Percentiles rank a stretch among this genome's conserved stretches.
Conservation (phyloP, 1,140 invertebrate genomes). For the Scylla paramamosain region DNA sequence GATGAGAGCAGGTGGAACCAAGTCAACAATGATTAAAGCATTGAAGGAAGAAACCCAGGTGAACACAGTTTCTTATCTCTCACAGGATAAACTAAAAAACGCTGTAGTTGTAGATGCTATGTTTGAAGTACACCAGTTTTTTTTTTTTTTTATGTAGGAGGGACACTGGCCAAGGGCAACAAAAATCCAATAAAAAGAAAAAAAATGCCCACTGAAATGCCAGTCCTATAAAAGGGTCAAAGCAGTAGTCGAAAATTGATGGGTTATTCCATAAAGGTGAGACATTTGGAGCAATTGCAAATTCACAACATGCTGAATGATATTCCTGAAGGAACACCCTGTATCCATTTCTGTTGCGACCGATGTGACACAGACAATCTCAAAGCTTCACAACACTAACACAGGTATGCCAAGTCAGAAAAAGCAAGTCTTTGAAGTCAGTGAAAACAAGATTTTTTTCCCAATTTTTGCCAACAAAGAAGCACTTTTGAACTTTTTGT, state of each 20-base stretch:
- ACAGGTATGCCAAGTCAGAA: not conserved
- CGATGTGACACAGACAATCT: not conserved
- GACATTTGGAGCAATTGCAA: constrained; percentile 16
- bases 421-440: constrained; percentile 28
- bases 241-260: no score
- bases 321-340: not conserved
- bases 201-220: no score
- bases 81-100: not conserved
- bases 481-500: not conserved
- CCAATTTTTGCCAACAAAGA: constrained; percentile 25
- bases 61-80: not conserved
- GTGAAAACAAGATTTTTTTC: constrained; percentile 10
- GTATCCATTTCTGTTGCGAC: not conserved
- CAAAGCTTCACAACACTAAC: not conserved
- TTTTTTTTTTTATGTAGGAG: no score
- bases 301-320: not conserved
- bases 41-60: constrained; percentile 4
- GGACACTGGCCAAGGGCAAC: no score
- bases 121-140: not conserved
- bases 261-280: constrained; percentile 37
- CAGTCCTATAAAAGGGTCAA: no score
- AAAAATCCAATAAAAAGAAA: no score
- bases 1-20: not conserved
- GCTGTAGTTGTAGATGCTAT: constrained; percentile 23
- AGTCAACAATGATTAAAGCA: constrained; percentile 4